Conservation (phyloP, 92 coral and sea anemone genomes). For the Palythoa caribaeorum region DNA sequence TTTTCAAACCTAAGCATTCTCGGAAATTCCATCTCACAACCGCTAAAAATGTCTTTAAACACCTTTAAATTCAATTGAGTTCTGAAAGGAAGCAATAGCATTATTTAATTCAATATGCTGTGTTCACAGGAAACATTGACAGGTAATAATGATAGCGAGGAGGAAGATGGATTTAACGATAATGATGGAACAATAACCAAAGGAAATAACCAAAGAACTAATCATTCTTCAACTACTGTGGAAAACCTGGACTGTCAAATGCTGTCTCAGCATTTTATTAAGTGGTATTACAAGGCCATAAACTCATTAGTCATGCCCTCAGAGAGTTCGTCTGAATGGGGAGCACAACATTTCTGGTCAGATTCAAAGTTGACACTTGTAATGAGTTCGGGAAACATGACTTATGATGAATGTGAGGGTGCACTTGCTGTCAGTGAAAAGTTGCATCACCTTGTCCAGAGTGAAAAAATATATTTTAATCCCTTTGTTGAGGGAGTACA, state of each 20-base stretch:
- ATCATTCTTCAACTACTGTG: not conserved
- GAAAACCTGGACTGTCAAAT: constrained; percentile 66
- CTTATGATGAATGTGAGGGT: constrained; percentile 76
- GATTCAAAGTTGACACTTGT: constrained; percentile 81
- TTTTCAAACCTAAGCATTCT: no score
- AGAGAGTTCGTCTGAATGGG: constrained; percentile 69
- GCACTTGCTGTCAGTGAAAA: constrained; percentile 84
- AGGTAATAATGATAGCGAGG: not conserved
- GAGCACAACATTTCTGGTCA: constrained; percentile 95
- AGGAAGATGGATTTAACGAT: not conserved
- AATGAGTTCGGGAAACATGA: constrained; percentile 69
- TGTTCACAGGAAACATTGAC: not conserved
- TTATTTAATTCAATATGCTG: not conserved
- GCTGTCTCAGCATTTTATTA: constrained; percentile 79
- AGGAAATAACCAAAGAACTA: not conserved
- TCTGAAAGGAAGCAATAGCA: no score
- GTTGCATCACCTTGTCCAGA: constrained; percentile 72
- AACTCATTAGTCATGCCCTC: constrained; percentile 54
- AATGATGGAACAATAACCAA: not conserved
- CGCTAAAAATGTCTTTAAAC: no score
- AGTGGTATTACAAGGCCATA: constrained; percentile 88
- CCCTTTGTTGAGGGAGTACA: constrained; percentile 75
- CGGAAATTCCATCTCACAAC: no score
- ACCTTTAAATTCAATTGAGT: no score
- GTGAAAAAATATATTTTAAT: constrained; percentile 84